Evolutionary conservation across 2,797 vertebrate genomes (phyloP), one percentile per base, ranked within the genome.

Genomic region (Thaleichthys pacificus): DNA sequence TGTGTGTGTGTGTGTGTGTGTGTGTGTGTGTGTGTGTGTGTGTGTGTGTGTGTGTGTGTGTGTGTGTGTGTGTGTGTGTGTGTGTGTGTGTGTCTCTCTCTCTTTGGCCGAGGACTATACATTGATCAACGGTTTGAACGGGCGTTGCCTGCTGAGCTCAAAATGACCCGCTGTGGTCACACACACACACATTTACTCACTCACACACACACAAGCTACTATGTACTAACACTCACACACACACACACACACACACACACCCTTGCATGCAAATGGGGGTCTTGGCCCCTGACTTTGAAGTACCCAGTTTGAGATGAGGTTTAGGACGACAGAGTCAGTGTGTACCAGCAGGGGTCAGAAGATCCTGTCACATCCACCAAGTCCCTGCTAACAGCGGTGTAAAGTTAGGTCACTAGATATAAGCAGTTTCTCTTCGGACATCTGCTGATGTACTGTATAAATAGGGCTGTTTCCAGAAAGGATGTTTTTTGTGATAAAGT

Each of bases 281-380:
- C 82, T 66, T 74, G 82, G 71, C 77, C 80, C 80, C 49, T 1
- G n/a, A 61, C 85, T 89, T 86, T 88, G 79, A 87, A 85, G 82
- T 80, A 71, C 83, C 77, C 5, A 19, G 24, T 82, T 80, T 68
- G 75, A 69, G 73, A 82, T 70, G 3, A 26, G 42, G 22, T 66
- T 51, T 15, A 76, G 81, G 82, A 86, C 85, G 79, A 67, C 77
- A 78, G 73, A 82, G 22, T 30, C 12, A 65, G 79, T 76, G 78
- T 80, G 81, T 73, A 76, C 71, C 72, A 71, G 71, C 47, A 28
- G 49, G 30, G 67, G 68, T 64, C 12, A 66, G 32, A 6, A 24
- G 63, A 47, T 14, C 42, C 42, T 47, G 42, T 14, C 42, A 47
- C 12, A 14, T 47, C 42, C 12, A 14, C 12, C 11, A 47, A 47